phyloP scores from a whole-genome alignment of 2,888 invertebrate species.

The Bombylius major region DNA sequence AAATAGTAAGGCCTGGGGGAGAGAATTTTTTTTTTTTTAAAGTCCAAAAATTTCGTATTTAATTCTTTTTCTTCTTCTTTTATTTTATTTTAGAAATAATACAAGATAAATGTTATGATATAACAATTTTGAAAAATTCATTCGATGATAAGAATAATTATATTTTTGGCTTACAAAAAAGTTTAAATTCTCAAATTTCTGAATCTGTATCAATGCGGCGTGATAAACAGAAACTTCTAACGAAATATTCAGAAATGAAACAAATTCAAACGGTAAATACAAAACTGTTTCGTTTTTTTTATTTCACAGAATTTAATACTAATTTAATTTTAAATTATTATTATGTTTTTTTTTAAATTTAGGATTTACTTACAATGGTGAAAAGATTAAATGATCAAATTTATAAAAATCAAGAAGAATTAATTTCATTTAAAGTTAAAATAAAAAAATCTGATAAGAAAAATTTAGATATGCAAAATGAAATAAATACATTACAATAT shows the following conservation, averaged over 20 bases:
- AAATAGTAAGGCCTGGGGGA: not conserved
- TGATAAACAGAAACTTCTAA: not conserved
- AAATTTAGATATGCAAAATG: not conserved
- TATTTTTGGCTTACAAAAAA: too few species aligned
- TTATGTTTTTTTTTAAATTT: too few species aligned
- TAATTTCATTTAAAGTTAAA: not conserved
- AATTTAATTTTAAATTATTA: too few species aligned
- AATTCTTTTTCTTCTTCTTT: too few species aligned
- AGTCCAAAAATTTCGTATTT: too few species aligned
- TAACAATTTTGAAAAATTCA: not conserved
- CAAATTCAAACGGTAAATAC: not conserved
- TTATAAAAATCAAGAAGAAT: not conserved
- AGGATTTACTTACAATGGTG: too few species aligned
- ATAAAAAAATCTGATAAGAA: not conserved
- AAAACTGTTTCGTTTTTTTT: too few species aligned
- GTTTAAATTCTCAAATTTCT: too few species aligned
- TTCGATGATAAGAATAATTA: not conserved
- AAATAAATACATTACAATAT: not conserved
- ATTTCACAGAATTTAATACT: too few species aligned
- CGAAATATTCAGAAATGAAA: not conserved
- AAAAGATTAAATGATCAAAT: not conserved
- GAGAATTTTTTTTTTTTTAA: too few species aligned
- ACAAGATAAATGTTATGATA: not conserved
- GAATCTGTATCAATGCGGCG: too few species aligned
- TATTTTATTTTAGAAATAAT: too few species aligned